These are phyloP conservation scores for Coremacera marginata DNA, from an alignment of 2,888 invertebrate genomes.

Conservation along the genomic window DNA sequence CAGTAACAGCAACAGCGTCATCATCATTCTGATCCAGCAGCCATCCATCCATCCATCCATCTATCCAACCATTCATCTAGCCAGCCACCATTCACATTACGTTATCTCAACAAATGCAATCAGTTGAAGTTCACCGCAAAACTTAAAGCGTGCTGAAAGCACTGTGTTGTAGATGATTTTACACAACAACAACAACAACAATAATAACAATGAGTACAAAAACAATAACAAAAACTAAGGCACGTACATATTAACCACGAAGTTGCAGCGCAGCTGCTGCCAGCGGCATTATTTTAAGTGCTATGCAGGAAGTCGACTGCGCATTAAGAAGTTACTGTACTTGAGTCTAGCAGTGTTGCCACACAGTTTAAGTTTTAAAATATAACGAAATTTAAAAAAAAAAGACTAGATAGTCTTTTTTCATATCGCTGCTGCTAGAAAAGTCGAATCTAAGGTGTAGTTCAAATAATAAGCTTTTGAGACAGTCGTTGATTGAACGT, in stretches of 20 bases:
- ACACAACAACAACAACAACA: conserved; percentile 27
- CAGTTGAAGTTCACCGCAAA: conserved; percentile 21
- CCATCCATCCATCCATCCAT: neutral
- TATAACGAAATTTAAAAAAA: too few species aligned
- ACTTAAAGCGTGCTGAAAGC: conserved; percentile 6
- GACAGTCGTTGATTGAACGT: too few species aligned
- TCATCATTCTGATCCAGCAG: neutral
- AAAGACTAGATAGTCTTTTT: too few species aligned
- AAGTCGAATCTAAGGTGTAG: too few species aligned
- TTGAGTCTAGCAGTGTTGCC: too few species aligned
- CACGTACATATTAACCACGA: neutral
- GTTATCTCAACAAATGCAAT: conserved; percentile 16
- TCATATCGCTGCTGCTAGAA: too few species aligned
- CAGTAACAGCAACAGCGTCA: conserved; percentile 1
- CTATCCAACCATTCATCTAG: neutral
- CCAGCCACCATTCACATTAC: conserved; percentile 9
- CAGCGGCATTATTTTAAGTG: too few species aligned
- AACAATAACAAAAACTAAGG: conserved; percentile 22
- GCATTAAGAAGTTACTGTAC: too few species aligned
- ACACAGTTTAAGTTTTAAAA: too few species aligned
- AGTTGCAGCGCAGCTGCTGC: too few species aligned
- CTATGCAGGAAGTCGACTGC: too few species aligned
- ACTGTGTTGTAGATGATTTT: neutral
- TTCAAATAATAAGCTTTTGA: too few species aligned
- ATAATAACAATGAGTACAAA: conserved; percentile 7